These are phyloP conservation scores for Machimus atricapillus DNA, from an alignment of 2,888 invertebrate genomes.

Conservation along the genomic window DNA sequence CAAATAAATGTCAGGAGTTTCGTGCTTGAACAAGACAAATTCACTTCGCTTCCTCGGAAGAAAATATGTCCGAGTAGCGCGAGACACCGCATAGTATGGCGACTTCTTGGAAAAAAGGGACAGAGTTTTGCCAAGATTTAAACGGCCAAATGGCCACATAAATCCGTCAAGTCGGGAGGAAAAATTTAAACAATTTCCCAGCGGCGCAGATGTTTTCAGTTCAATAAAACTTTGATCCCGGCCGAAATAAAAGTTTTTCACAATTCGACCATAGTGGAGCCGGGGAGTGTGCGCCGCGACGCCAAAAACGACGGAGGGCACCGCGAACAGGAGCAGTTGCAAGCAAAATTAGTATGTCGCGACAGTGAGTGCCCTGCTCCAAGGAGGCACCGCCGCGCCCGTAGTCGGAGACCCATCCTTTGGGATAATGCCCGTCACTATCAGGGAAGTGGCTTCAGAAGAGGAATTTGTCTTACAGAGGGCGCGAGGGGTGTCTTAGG, in stretches of 20 bases:
- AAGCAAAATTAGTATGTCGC: conserved; percentile 6
- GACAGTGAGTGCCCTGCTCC: background rate
- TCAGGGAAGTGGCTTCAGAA: background rate
- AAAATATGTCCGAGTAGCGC: conserved; percentile 19
- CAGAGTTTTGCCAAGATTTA: background rate
- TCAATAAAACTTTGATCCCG: conserved; percentile 29
- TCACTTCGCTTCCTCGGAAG: background rate
- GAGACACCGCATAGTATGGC: background rate
- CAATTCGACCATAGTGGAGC: background rate
- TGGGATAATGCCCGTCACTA: background rate
- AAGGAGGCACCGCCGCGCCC: background rate
- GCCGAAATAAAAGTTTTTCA: conserved; percentile 8
- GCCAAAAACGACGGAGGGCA: background rate
- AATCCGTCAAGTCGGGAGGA: conserved; percentile 18
- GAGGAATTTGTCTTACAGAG: background rate
- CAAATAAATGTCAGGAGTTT: conserved; percentile 24
- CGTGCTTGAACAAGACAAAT: conserved; percentile 24
- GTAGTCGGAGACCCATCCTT: background rate
- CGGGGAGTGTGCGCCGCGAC: too few relatives aligned
- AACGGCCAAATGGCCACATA: conserved; percentile 33
- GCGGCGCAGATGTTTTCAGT: conserved; percentile 20
- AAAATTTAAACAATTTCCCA: conserved; percentile 36
- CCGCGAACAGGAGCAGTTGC: background rate
- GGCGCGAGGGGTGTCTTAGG: background rate
- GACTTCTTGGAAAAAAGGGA: background rate